phyloP scores from a whole-genome alignment of 2,797 vertebrate species.

The Oceanodroma leucorhoa region DNA sequence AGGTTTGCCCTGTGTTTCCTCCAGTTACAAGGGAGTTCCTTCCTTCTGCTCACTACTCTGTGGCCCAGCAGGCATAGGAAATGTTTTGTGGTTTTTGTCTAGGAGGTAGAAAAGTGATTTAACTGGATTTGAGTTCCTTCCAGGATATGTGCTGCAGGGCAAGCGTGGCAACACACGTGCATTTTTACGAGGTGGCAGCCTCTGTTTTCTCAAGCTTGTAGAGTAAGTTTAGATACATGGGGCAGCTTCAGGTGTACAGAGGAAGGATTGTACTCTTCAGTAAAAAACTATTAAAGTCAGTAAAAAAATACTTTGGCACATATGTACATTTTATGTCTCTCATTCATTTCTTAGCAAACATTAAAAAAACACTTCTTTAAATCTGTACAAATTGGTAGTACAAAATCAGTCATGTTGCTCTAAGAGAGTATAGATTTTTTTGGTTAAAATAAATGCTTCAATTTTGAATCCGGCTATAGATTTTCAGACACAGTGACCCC shows the following conservation, averaged over 20 bases:
- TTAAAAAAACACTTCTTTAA: not conserved
- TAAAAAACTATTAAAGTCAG: not conserved
- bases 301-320: not conserved
- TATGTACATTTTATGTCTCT: not conserved
- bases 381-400: not conserved
- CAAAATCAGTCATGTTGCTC: not conserved
- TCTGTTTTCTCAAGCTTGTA: not conserved
- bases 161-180: not conserved
- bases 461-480: not conserved
- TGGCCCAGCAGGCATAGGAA: not conserved
- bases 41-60: not conserved
- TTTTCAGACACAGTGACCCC: not conserved
- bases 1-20: not conserved
- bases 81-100: not conserved
- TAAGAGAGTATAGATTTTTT: not conserved
- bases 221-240: not conserved
- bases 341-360: not conserved
- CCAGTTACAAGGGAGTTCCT: not conserved
- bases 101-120: not conserved
- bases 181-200: not conserved
- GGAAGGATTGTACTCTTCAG: not conserved
- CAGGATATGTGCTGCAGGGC: not conserved
- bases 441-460: not conserved
- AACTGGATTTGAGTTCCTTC: not conserved
- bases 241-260: not conserved